Conservation (phyloP, 2,113 vertebrate species). For the Chloropsis hardwickii region DNA sequence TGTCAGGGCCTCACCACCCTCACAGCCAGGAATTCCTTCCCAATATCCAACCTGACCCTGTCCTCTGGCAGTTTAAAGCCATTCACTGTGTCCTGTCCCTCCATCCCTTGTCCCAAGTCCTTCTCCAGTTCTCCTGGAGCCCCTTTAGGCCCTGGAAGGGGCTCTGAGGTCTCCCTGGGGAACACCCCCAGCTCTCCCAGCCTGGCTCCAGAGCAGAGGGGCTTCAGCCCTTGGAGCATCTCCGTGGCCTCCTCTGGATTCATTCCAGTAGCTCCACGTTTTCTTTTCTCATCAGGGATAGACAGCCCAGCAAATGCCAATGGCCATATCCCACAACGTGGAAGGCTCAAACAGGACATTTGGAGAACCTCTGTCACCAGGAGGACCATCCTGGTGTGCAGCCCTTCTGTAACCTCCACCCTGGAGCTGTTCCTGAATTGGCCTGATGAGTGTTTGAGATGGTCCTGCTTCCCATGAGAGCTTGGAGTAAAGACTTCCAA, state of each 20-base stretch:
- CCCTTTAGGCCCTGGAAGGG: not conserved
- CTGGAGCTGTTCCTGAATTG: not conserved
- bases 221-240: not conserved
- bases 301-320: not conserved
- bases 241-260: fast-evolving
- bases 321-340: fast-evolving
- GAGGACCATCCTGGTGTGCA: not conserved
- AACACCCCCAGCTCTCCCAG: not conserved
- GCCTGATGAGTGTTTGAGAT: not conserved
- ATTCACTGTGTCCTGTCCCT: not conserved
- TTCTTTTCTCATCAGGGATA: not conserved
- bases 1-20: fast-evolving
- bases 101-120: not conserved
- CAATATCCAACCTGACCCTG: fast-evolving
- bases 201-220: not conserved
- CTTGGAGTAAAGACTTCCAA: not conserved
- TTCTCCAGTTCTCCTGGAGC: not conserved
- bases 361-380: not conserved
- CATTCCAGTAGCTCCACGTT: not conserved
- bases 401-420: not conserved
- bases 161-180: not conserved
- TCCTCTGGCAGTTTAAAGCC: not conserved
- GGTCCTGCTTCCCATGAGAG: not conserved
- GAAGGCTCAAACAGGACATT: not conserved
- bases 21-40: fast-evolving